Evolutionary conservation across 64 coral and sea anemone genomes (phyloP).

Genomic region (Pocillopora verrucosa): DNA sequence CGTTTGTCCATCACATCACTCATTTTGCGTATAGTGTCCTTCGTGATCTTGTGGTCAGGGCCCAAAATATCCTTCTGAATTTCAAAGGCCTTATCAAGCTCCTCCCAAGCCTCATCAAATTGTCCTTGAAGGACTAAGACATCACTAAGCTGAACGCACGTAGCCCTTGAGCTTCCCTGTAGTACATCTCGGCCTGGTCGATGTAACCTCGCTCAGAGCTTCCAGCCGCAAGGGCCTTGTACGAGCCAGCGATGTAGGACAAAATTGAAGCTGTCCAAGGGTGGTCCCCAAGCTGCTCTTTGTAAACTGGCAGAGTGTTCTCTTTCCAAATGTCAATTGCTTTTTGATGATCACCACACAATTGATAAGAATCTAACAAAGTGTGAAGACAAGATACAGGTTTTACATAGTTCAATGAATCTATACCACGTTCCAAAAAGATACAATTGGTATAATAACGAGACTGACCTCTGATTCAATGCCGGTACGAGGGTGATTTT

Average conservation of each 20-base stretch:
- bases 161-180: not conserved
- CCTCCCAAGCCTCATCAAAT: not conserved
- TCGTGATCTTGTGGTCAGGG: not conserved
- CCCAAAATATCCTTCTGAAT: conserved; percentile 1
- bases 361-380: not conserved
- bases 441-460: too few species aligned
- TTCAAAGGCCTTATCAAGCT: conserved; percentile 13
- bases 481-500: too few species aligned
- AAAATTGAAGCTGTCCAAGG: conserved; percentile 46
- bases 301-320: conserved; percentile 36
- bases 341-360: not conserved
- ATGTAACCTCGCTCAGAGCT: not conserved
- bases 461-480: too few species aligned
- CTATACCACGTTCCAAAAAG: too few species aligned
- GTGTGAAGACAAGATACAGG: not conserved
- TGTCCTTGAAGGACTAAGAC: not conserved
- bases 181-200: conserved; percentile 11
- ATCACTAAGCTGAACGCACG: conserved; percentile 14
- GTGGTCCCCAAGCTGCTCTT: conserved; percentile 43
- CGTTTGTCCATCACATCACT: not conserved
- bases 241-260: conserved; percentile 21
- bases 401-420: not conserved
- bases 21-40: not conserved
- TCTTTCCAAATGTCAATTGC: conserved; percentile 20
- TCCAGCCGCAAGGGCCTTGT: conserved; percentile 5